A percentile compares a stretch with the other conserved stretches of the same genome.
Conservation (phyloP, 1,140 invertebrate species). For the Homalodisca vitripennis region DNA sequence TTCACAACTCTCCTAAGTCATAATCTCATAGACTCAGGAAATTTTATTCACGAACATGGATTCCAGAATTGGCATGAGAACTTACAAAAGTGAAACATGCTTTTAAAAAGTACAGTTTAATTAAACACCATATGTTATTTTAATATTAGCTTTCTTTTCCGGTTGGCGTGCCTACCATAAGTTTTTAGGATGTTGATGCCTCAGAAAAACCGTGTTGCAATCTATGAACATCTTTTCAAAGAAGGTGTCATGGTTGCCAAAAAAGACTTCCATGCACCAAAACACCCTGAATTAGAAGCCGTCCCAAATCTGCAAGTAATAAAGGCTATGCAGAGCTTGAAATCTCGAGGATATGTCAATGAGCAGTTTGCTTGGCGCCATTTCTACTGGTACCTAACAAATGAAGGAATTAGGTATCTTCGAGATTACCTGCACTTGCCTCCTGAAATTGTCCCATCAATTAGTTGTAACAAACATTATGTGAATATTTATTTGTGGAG, state of each 20-base stretch:
- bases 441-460: too few species aligned
- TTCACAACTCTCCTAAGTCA: too few species aligned
- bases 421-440: conserved; percentile 94
- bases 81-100: too few species aligned
- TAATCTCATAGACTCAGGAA: too few species aligned
- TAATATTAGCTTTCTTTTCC: too few species aligned
- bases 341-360: conserved; percentile 93
- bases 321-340: conserved; percentile 95
- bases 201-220: conserved; percentile 92
- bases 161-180: too few species aligned
- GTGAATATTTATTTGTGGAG: too few species aligned
- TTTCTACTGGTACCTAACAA: conserved; percentile 99
- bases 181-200: conserved; percentile 99
- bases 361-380: conserved; percentile 99
- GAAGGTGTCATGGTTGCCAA: conserved; percentile 97
- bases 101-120: too few species aligned
- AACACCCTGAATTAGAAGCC: conserved; percentile 84
- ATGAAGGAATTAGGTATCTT: conserved; percentile 97
- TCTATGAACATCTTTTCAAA: conserved; percentile 98
- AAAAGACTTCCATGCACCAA: conserved; percentile 96
- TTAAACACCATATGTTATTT: too few species aligned
- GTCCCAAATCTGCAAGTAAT: conserved; percentile 99
- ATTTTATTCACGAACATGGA: too few species aligned
- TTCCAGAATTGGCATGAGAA: too few species aligned
- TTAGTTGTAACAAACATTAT: too few species aligned